These are phyloP conservation scores for Diachasma alloeum DNA, from an alignment of 1,140 invertebrate genomes.

Conservation along the genomic window DNA sequence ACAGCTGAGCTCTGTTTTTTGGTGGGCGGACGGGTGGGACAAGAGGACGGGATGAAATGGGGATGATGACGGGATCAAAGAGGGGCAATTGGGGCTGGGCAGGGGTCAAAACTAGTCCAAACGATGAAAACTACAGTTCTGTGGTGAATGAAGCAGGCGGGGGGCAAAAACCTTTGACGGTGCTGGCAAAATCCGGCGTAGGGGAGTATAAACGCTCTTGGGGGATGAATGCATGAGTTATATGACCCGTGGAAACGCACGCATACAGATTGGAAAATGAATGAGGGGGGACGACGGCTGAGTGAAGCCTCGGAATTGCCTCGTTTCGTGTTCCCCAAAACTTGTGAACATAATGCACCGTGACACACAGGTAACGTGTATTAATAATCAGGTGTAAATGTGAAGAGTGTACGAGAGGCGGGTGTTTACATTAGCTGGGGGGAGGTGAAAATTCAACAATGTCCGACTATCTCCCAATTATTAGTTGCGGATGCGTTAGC, in stretches of 20 bases:
- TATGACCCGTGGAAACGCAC: background rate
- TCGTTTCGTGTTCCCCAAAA: background rate
- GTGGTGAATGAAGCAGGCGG: background rate
- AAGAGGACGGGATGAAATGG: background rate
- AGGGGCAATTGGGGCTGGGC: background rate
- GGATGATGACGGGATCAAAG: background rate
- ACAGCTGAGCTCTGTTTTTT: background rate
- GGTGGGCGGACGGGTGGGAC: background rate
- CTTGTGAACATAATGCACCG: background rate
- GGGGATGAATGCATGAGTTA: background rate
- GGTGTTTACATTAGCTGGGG: background rate
- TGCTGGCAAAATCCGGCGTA: background rate
- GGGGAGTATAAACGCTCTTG: background rate
- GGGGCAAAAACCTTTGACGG: background rate
- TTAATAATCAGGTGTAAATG: background rate
- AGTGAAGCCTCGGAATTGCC: background rate
- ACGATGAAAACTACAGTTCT: background rate
- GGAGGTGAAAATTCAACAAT: background rate
- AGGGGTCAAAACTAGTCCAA: background rate
- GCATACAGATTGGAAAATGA: background rate
- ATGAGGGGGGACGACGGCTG: background rate
- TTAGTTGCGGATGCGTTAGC: conserved; percentile 19
- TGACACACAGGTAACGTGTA: background rate
- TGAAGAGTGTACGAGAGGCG: background rate
- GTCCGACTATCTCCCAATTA: conserved; percentile 13